Evolutionary conservation across 1,140 invertebrate species (phyloP), one percentile per base, ranked within the genome.

Genomic region (Drosophila fuyamai): DNA sequence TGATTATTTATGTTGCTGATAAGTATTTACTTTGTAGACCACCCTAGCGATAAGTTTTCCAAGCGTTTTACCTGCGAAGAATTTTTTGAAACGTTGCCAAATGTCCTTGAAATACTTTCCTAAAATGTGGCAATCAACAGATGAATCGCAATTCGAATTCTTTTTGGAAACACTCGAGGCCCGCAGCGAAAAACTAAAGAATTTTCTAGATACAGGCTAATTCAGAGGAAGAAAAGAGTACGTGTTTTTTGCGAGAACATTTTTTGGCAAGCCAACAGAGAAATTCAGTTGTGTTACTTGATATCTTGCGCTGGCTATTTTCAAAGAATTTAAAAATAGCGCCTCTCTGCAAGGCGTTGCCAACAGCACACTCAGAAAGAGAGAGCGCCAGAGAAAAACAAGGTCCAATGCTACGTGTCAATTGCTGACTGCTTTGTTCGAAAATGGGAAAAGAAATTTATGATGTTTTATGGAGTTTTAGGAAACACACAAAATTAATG

Each of bases 31-130:
- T 58, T 35, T 12, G 13, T 23, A 29, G 58, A 65, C 62, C 50
- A 71, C 38, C 43, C 43, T 16, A 27, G 51, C 10, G 46, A 72
- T 63, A 61, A 63, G 55, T 73, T 68, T 60, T 61, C 71, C 59
- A 36, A 40, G 23, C 40, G 27, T 32, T 73, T 83, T 85, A 84
- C 71, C 81, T 84, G 76, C 58, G 18, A 12, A 56, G 41, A 48
- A 32, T 44, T 55, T 86, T 29, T 88, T 88, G 83, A 88, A 68
- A 32, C 40, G 35, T 41, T 88, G 82, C 82, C 82, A 86, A 85
- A 59, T 76, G 79, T 86, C 82, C 82, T 86, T 86, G 82, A 86
- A 88, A 85, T 88, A 82, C 61, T 88, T 85, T 85, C 46, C 56
- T 18, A 59, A 76, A 76, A 76, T 53, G 55, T 62, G 46, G 61